A percentile compares a stretch with the other conserved stretches of the same genome.
Conservation (phyloP, 2,888 invertebrate species). For the Spicauda simplicius region DNA sequence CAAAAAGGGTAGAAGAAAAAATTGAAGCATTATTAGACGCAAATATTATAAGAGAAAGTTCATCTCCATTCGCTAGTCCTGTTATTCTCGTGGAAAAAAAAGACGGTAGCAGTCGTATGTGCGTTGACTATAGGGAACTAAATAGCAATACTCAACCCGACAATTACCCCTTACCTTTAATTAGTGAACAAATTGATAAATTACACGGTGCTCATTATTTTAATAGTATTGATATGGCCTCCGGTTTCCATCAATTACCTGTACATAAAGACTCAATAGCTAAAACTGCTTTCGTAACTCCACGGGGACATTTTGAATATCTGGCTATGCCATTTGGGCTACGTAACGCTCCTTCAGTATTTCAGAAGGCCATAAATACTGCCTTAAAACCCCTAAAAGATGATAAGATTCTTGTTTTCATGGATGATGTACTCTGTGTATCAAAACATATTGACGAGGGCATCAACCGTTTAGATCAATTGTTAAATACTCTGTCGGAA, state of each 20-base stretch:
- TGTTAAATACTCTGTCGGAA: constrained; percentile 41
- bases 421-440: constrained; percentile 47
- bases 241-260: constrained; percentile 3
- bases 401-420: constrained; percentile 43
- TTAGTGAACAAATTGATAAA: constrained; percentile 34
- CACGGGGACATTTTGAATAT: constrained; percentile 44
- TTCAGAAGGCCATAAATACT: constrained; percentile 40
- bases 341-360: constrained; percentile 47
- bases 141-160: constrained; percentile 27
- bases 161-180: constrained; percentile 39
- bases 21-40: not conserved
- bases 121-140: constrained; percentile 39
- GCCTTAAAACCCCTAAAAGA: constrained; percentile 34
- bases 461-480: constrained; percentile 29
- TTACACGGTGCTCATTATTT: constrained; percentile 4
- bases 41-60: not conserved
- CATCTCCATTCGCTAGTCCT: not conserved
- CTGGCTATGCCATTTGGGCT: too few species aligned
- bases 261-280: not conserved
- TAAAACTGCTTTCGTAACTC: constrained; percentile 8
- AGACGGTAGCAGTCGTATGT: constrained; percentile 40
- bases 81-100: constrained; percentile 40
- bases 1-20: too few species aligned
- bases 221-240: too few species aligned
- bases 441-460: constrained; percentile 27